Conservation (phyloP, 2,113 vertebrate species). For the Chaenocephalus aceratus region DNA sequence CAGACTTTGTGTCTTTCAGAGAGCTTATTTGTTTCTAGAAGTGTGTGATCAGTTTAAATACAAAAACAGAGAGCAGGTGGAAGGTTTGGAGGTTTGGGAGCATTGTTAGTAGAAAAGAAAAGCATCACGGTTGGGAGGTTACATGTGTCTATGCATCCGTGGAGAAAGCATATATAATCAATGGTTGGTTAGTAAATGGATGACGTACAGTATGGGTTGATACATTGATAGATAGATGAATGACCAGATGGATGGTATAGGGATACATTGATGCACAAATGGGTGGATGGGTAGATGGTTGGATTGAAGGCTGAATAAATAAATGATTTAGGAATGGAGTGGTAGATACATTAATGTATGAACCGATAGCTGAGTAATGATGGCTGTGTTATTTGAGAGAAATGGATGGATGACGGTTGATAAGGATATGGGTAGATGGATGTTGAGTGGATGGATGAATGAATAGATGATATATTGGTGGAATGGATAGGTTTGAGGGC, state of each 20-base stretch:
- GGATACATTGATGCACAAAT: not conserved
- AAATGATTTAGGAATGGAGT: no score
- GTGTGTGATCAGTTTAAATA: slow-evolving; percentile 1
- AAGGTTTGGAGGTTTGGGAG: not conserved
- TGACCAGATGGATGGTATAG: not conserved
- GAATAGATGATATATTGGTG: not conserved
- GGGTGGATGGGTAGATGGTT: not conserved
- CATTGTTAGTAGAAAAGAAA: not conserved
- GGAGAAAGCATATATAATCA: not conserved
- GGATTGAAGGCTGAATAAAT: not conserved
- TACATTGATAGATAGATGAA: not conserved
- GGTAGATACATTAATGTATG: not conserved
- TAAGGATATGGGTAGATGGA: not conserved
- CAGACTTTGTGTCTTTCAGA: not conserved
- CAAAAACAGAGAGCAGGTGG: not conserved
- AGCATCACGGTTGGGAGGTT: not conserved
- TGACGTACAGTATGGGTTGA: not conserved
- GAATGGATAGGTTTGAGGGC: not conserved
- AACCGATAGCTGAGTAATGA: not conserved
- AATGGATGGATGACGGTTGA: not conserved
- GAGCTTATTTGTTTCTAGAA: slow-evolving; percentile 3
- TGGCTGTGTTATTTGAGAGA: not conserved
- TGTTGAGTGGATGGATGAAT: not conserved
- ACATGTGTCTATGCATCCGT: not conserved
- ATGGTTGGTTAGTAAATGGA: not conserved